Evolutionary conservation across 2,888 invertebrate species (phyloP).

Genomic region (Dynastes grantii): DNA sequence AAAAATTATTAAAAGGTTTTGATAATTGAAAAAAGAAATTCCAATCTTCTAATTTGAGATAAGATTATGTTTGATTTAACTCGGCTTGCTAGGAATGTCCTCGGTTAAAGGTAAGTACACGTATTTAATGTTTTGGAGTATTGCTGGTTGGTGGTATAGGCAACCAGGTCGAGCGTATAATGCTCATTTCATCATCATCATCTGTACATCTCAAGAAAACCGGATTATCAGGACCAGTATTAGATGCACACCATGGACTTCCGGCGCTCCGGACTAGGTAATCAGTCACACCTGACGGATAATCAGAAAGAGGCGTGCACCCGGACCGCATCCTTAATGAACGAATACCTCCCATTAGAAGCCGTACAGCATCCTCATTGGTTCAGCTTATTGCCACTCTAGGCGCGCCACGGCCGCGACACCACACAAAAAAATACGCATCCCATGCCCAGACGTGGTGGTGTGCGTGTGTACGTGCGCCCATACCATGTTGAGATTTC

Average conservation of each 20-base stretch:
- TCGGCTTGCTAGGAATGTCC: too few species aligned
- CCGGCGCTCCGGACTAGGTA: conserved; percentile 68
- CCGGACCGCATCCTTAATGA: conserved; percentile 68
- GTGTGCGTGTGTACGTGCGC: conserved; percentile 6
- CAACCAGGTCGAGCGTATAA: conserved; percentile 48
- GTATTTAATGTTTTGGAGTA: too few species aligned
- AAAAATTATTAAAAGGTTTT: not conserved
- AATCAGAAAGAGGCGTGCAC: conserved; percentile 70
- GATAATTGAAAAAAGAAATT: not conserved
- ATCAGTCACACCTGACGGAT: conserved; percentile 71
- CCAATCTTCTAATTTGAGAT: too few species aligned
- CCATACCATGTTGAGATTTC: conserved; percentile 62
- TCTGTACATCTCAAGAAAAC: conserved; percentile 54
- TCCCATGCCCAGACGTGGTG: conserved; percentile 54
- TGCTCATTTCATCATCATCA: conserved; percentile 43
- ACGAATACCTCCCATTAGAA: conserved; percentile 60
- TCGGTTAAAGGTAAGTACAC: too few species aligned
- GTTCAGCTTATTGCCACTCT: conserved; percentile 61
- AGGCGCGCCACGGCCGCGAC: conserved; percentile 55
- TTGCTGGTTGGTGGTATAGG: conserved; percentile 40
- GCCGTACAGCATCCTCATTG: conserved; percentile 64
- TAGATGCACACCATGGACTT: conserved; percentile 64
- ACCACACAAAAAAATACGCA: conserved; percentile 52
- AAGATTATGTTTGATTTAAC: too few species aligned
- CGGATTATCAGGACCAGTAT: conserved; percentile 63